Conservation (phyloP, 2,797 vertebrate genomes). For the Chaenodraco wilsoni region DNA sequence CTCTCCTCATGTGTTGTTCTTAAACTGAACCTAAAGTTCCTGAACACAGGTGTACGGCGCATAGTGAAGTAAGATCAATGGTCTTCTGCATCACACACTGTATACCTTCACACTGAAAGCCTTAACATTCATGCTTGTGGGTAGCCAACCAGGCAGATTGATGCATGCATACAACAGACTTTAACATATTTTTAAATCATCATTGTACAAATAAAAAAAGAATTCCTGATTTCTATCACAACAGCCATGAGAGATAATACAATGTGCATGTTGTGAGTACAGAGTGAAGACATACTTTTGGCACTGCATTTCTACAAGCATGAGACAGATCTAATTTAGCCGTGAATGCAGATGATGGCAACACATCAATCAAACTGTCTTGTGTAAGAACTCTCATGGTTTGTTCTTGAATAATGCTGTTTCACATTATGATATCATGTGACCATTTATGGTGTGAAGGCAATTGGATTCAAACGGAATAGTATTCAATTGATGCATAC, state of each 20-base stretch:
- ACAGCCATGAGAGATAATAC: not conserved
- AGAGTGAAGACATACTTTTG: not conserved
- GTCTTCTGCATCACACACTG: not conserved
- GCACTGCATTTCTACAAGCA: not conserved
- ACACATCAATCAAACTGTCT: not conserved
- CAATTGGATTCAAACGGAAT: not conserved
- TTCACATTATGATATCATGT: not conserved
- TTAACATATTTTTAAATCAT: too few relatives aligned
- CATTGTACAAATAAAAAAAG: too few relatives aligned
- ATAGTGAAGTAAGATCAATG: not conserved
- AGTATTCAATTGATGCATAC: not conserved
- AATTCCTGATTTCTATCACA: too few relatives aligned
- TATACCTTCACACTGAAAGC: not conserved
- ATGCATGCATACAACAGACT: too few relatives aligned
- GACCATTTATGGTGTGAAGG: not conserved
- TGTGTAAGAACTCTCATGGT: not conserved
- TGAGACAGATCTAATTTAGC: not conserved
- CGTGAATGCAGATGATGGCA: not conserved
- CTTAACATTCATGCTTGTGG: not conserved
- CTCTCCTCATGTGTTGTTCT: not conserved
- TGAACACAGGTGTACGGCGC: not conserved
- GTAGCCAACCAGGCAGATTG: too few relatives aligned
- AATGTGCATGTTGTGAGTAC: not conserved
- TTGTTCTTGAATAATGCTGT: not conserved
- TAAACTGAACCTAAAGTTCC: not conserved